Base-by-base conservation (phyloP, 1,140 invertebrate species). In the Ceratosolen solmsi region DNA sequence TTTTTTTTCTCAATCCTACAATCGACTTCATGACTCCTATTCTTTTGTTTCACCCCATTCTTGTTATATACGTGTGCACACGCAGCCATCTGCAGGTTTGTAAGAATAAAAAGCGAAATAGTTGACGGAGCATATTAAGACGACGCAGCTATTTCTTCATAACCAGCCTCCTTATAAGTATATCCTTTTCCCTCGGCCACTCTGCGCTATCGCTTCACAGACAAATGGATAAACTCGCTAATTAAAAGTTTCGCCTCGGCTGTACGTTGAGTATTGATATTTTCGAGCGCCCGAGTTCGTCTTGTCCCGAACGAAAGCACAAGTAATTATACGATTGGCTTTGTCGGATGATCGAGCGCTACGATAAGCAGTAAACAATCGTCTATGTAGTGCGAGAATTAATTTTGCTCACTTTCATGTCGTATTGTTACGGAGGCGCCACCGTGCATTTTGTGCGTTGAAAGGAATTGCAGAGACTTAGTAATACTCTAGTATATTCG, bases 151-250 rank as follows among this genome's bases (percentile, higher is more conserved):
- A 85, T 82, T 86, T 84, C 84, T 86, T 88, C 86, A 77, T 85
- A 72, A 77, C 15, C 20, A 15, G 0, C 36, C 17, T 7, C 30
- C 7, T 25, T n/a, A 9, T 56, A 5, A 20, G n/a, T 20, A 1
- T 38, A 68, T 38, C 20, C 17, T 38, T 20, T 68, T 68, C 22
- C 15, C 20, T 11, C 13, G 25, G 30, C 70, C 17, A 82, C 83
- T 82, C 0, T 22, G 51, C 15, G 33, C 41, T 3, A 46, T 36
- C 13, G 15, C 49, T 46, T 56, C 51, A 77, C 82, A 86, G 84
- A 88, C 87, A 88, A 88, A 89, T 87, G 86, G 85, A 89, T 88
- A 89, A 89, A 87, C 85, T 87, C 84, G 85, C 87, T 89, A 90
- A 90, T 90, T 89, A 90, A 89, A 89, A 89, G 85, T 89, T 89